Conservation (phyloP, 2,888 invertebrate genomes). For the Elysia crispata region DNA sequence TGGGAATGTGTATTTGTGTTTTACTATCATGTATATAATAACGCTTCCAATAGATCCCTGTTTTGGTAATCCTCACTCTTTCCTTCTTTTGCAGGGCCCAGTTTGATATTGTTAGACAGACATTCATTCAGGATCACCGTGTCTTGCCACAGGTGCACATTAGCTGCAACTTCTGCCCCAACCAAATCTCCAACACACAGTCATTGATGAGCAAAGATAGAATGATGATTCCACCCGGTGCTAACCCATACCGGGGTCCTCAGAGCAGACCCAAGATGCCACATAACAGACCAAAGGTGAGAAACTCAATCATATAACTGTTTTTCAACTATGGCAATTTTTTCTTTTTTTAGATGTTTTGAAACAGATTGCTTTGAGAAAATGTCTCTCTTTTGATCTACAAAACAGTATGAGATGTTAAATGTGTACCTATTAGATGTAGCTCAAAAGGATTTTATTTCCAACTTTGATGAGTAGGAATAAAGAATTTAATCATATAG, state of each 20-base stretch:
- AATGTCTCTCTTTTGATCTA: no score
- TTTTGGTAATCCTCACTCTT: not conserved
- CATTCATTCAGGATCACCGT: conserved; percentile 57
- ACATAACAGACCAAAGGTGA: not conserved
- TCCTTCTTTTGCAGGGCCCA: conserved; percentile 84
- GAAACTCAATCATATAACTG: no score
- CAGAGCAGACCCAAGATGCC: conserved; percentile 42
- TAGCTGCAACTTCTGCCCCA: conserved; percentile 96
- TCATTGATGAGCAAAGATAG: conserved; percentile 28
- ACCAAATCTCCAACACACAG: conserved; percentile 82
- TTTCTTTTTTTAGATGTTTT: no score
- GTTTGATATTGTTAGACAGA: conserved; percentile 84
- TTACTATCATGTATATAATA: no score
- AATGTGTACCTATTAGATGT: no score
- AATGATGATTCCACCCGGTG: not conserved
- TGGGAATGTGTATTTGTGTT: not conserved
- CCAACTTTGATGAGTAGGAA: no score
- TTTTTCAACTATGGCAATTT: no score
- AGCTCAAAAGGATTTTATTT: no score
- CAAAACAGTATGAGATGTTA: no score
- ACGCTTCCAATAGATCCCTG: no score
- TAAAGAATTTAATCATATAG: no score
- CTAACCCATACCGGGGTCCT: conserved; percentile 10
- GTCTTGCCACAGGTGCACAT: conserved; percentile 83
- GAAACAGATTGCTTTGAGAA: no score